Conservation (phyloP, 2,888 invertebrate genomes). For the Spilarctia lutea region DNA sequence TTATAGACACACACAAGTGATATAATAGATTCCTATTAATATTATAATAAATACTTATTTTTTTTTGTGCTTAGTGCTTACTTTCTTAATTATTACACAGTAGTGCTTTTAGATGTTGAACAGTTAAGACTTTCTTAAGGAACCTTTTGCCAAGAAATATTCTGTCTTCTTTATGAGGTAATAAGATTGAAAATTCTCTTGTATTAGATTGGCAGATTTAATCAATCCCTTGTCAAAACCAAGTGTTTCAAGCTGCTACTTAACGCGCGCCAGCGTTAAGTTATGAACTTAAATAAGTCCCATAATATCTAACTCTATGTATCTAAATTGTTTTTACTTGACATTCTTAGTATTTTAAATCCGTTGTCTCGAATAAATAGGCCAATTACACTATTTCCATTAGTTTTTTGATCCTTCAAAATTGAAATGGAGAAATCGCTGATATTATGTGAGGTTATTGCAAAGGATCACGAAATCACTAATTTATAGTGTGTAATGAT, state of each 20-base stretch:
- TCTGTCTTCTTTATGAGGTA: neutral
- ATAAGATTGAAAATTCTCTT: neutral
- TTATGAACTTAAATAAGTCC: neutral
- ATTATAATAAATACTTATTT: conserved; percentile 1
- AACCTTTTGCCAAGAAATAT: neutral
- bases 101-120: neutral
- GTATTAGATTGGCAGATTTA: neutral
- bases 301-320: neutral
- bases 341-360: neutral
- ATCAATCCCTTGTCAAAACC: neutral
- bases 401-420: neutral
- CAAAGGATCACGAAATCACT: neutral
- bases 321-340: neutral
- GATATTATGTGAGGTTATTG: neutral
- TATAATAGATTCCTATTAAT: neutral
- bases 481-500: too few species aligned
- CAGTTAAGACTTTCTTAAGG: neutral
- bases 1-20: neutral
- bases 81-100: neutral
- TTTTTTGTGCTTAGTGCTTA: neutral
- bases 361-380: neutral
- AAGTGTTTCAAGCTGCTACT: neutral
- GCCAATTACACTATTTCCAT: neutral
- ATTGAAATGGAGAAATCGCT: neutral
- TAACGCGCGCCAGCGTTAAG: too few species aligned